These are phyloP conservation scores for Drosophila ananassae DNA, from an alignment of 1,140 invertebrate genomes.

Conservation along the genomic window DNA sequence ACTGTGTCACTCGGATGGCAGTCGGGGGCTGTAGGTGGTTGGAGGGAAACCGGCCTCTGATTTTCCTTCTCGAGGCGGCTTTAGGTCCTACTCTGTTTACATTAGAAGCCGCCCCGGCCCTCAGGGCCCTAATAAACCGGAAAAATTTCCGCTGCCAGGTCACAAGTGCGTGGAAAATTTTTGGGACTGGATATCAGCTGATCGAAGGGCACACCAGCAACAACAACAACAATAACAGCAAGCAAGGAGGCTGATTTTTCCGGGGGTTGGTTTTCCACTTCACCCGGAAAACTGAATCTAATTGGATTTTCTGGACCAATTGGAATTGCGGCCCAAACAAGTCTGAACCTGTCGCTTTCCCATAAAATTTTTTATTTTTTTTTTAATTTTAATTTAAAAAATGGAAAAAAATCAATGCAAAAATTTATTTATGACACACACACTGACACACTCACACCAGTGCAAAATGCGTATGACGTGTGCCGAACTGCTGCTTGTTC, in stretches of 20 bases:
- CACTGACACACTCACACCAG: slow-evolving; percentile 11
- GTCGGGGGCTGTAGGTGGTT: not conserved
- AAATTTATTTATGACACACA: slow-evolving; percentile 49
- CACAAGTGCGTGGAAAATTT: slow-evolving; percentile 59
- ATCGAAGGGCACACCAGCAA: slow-evolving; percentile 3
- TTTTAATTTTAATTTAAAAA: slow-evolving; percentile 35
- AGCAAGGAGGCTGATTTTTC: slow-evolving; percentile 9
- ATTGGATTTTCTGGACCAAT: slow-evolving; percentile 63
- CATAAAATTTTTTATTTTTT: not conserved
- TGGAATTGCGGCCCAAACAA: slow-evolving; percentile 48
- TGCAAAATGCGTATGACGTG: slow-evolving; percentile 32
- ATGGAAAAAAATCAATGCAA: slow-evolving; percentile 73
- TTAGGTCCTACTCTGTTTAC: slow-evolving; percentile 21
- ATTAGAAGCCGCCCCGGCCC: not conserved
- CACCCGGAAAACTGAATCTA: slow-evolving; percentile 21
- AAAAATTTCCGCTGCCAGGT: slow-evolving; percentile 41
- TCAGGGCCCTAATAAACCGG: slow-evolving; percentile 8
- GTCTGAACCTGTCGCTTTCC: slow-evolving; percentile 27
- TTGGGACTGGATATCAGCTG: slow-evolving; percentile 34
- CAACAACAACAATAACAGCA: too few species aligned
- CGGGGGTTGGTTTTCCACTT: slow-evolving; percentile 25
- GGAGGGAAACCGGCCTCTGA: not conserved
- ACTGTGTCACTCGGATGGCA: slow-evolving; percentile 48
- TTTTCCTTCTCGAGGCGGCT: slow-evolving; percentile 14
- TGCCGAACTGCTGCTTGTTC: slow-evolving; percentile 11